These are phyloP conservation scores for Neodon shergylaensis DNA, from an alignment of 2,113 vertebrate species.

Conservation along the genomic window DNA sequence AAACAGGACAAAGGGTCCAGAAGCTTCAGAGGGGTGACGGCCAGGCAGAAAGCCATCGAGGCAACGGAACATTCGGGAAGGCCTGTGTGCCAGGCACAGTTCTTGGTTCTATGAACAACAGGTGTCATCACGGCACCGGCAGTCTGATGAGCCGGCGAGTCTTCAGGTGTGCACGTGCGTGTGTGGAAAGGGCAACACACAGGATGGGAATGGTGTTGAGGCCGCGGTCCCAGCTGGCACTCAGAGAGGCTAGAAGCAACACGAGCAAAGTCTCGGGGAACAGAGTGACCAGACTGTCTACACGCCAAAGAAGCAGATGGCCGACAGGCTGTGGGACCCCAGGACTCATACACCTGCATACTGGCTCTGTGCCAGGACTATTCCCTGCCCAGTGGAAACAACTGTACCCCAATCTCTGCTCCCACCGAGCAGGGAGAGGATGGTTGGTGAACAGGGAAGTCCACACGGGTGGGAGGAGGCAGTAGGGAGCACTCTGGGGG, in stretches of 20 bases:
- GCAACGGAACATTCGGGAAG: background rate
- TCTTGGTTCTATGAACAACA: background rate
- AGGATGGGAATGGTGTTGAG: no score
- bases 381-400: background rate
- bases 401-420: background rate
- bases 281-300: background rate
- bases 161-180: background rate
- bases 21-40: background rate
- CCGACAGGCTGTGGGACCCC: background rate
- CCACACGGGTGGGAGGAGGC: no score
- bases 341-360: background rate
- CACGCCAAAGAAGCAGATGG: no score
- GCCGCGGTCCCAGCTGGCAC: background rate
- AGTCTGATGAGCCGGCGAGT: rapidly evolving
- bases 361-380: background rate
- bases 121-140: background rate
- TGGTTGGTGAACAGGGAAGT: no score
- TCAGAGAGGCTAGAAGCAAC: background rate
- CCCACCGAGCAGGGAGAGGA: background rate
- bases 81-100: background rate
- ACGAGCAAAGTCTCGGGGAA: background rate
- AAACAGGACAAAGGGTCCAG: background rate
- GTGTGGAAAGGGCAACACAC: no score
- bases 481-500: background rate
- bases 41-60: rapidly evolving